A percentile compares a stretch with the other conserved stretches of the same genome.
Evolutionary conservation across 1,140 invertebrate genomes (phyloP).

Genomic region (Chymomyza costata): DNA sequence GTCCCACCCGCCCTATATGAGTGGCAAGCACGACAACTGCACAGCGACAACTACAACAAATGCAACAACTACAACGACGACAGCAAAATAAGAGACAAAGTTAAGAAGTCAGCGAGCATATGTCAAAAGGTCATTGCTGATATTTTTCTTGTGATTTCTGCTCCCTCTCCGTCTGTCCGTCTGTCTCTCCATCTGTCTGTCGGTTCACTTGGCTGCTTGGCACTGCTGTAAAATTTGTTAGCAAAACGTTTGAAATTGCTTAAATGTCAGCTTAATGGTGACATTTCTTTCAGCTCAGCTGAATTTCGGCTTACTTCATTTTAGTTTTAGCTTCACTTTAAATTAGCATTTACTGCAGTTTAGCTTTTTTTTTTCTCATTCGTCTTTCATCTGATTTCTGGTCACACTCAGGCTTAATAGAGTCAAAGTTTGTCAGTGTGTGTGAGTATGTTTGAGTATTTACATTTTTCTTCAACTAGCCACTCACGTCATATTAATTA

Average conservation of each 20-base stretch:
- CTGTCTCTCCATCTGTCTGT: neutral
- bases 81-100: slow-evolving; percentile 29
- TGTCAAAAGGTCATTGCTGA: slow-evolving; percentile 70
- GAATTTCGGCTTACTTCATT: slow-evolving; percentile 31
- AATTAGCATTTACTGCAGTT: neutral
- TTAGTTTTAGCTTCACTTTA: no score
- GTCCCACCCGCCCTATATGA: slow-evolving; percentile 35
- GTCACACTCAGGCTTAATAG: slow-evolving; percentile 45
- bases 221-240: slow-evolving; percentile 62
- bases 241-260: slow-evolving; percentile 69
- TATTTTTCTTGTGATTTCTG: slow-evolving; percentile 57
- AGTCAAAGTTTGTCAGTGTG: slow-evolving; percentile 36
- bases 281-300: slow-evolving; percentile 56
- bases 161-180: neutral
- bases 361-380: neutral
- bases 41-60: slow-evolving; percentile 35
- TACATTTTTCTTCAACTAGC: slow-evolving; percentile 41
- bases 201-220: slow-evolving; percentile 15
- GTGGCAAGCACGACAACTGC: slow-evolving; percentile 36
- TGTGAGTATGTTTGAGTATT: slow-evolving; percentile 35
- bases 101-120: slow-evolving; percentile 65
- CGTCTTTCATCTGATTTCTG: neutral
- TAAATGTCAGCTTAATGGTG: slow-evolving; percentile 60
- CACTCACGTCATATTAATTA: slow-evolving; percentile 61
- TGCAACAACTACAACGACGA: slow-evolving; percentile 37